Evolutionary conservation across 2,113 vertebrate genomes (phyloP), one percentile per base, ranked within the genome.

Genomic region (Sphaerodactylus townsendi): DNA sequence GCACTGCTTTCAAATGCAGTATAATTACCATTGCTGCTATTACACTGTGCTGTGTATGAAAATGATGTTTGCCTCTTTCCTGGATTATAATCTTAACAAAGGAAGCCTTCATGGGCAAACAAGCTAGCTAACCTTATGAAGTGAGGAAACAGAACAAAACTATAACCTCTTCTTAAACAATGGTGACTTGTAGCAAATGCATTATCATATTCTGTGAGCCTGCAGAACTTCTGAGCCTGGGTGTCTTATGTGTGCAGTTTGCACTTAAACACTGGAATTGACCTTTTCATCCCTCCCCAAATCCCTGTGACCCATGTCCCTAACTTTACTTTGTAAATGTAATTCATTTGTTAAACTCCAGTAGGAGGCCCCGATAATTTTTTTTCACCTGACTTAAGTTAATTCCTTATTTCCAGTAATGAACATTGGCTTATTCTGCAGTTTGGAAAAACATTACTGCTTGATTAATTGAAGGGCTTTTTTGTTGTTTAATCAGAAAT

Each of bases 181-280:
- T 78, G 50, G 70, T 72, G 48, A 71, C 33, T 62, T 78, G 37
- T 78, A 68, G 39, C 50, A 48, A 59, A 84, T n/a, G 53, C 39
- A 37, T 78, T 78, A 78, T 25, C 77, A 30, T 71, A 59, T 72
- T 82, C 28, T 59, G 41, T 62, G 30, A 39, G 41, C 41, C 39
- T 5, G 14, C 68, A 78, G 35, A 76, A 64, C 23, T 71, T 59
- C 68, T 19, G 33, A 21, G 35, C 5, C 50, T 46, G 23, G 9
- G 66, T 71, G 56, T 33, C 53, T 72, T 64, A 66, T 84, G 65
- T 35, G 62, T 70, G 75, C 50, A 19, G 23, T n/a, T 71, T 71
- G 66, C 53, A 84, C 68, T 84, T 78, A 71, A 84, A 78, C 50
- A 71, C 53, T 71, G 39, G 50, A 84, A 77, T 53, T 84, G 74